A percentile compares a stretch with the other conserved stretches of the same genome.
phyloP scores from a whole-genome alignment of 2,888 invertebrate species.

The Hipparchia semele region DNA sequence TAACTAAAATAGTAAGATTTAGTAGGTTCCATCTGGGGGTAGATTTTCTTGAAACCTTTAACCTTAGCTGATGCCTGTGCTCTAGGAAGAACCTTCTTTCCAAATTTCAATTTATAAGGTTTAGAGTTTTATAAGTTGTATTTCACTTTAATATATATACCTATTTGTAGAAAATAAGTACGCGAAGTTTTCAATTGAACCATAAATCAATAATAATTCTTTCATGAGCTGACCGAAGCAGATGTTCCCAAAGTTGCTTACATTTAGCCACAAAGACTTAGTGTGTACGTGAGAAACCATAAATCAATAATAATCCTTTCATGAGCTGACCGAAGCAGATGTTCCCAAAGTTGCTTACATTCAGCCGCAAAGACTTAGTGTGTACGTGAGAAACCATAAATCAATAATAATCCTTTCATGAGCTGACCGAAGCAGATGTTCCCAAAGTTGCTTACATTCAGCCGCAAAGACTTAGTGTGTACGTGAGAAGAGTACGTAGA shows the following conservation, averaged over 20 bases:
- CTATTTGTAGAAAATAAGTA: not conserved
- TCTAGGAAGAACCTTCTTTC: too few relatives aligned
- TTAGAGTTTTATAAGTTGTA: too few relatives aligned
- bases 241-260: conserved; percentile 34
- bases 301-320: conserved; percentile 31
- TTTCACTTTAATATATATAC: too few relatives aligned
- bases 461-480: conserved; percentile 28
- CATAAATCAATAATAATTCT: conserved; percentile 29
- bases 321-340: conserved; percentile 27
- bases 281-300: conserved; percentile 31
- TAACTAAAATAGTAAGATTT: too few relatives aligned
- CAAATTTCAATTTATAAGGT: too few relatives aligned
- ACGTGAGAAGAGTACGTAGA: conserved; percentile 29
- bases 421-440: conserved; percentile 28
- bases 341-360: conserved; percentile 34
- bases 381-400: conserved; percentile 31
- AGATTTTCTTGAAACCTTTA: too few relatives aligned
- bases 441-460: conserved; percentile 34
- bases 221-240: conserved; percentile 24
- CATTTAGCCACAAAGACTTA: conserved; percentile 33
- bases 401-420: conserved; percentile 32
- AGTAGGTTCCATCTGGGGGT: too few relatives aligned
- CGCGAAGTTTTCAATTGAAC: conserved; percentile 1
- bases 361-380: conserved; percentile 30
- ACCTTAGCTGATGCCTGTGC: too few relatives aligned